Base-by-base conservation (phyloP, 1,140 invertebrate genomes). In the Globodera rostochiensis region DNA sequence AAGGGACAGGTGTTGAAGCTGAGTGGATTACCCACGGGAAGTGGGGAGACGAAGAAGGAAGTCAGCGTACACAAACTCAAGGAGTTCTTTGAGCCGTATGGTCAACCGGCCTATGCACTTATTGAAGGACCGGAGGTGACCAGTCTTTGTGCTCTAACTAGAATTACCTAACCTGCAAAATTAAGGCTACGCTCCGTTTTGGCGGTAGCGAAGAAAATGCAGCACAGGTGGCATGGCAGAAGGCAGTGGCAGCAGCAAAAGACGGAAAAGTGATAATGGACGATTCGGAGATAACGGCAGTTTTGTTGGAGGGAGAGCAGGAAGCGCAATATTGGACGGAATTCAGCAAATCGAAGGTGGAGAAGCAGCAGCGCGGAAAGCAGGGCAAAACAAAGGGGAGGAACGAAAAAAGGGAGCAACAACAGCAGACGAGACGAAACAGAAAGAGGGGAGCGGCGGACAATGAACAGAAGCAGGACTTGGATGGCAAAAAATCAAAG, bases 301-400 rank as follows among this genome's bases (percentile, higher is more conserved):
- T 92, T 84, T 94, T 93, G 90, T 93, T 94, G 6, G 93, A 94
- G n/a, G 94, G 94, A 87, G 93, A 94, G 88, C 93, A 93, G 13
- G 92, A 93, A 70, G 82, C 87, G 25, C 83, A 84, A 64, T 90
- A 90, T 70, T 90, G 88, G 89, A 80, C 80, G 9, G 88, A 89
- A 13, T 89, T 90, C 73, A 84, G 79, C 9, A 84, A 83, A 60
- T 66, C 77, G 49, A 86, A 87, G 74, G 15, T 70, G 13, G 81
- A 74, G 19, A 85, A 84, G 74, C 49, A 74, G 25, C 78, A 82
- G 9, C 78, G 84, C 15, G 64, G 57, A 25, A 76, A 67, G 67
- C 74, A 79, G 36, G 78, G 4, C 64, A 79, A 13, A 73, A 64
- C 15, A 74, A 75, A 60, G 19, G 50, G 74, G 50, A 77, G 76